Base-by-base conservation (phyloP, 2,113 vertebrate species). In the Catharus minimus region DNA sequence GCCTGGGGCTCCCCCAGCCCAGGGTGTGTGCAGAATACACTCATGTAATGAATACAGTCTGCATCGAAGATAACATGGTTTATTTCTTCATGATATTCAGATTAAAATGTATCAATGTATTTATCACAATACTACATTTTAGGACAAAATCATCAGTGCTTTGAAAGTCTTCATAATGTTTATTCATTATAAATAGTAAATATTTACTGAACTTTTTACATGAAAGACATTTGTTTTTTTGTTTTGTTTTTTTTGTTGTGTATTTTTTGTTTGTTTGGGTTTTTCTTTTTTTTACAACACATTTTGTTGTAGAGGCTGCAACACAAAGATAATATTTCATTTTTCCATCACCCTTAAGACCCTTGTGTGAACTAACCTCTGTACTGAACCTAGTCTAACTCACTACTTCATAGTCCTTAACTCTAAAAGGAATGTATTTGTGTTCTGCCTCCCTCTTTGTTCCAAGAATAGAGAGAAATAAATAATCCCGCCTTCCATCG, bases 181-280 rank as follows among this genome's bases (percentile, higher is more conserved):
- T 98, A 98, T 99, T 99, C 97, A 98, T 98, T 98, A 99, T 99
- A 99, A 99, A 99, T 99, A 99, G 98, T 97, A 98, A 98, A 98
- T 98, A 98, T 98, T 98, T 99, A 99, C 98, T 97, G 98, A 96
- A 97, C 95, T 98, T 98, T 98, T 98, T 97, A 98, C 98, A 99
- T 97, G 98, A 98, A 98, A 98, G 98, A 98, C 97, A 41, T 97
- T 97, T 86, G 15, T 26, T 74, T 79, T 50, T 66, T 50, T 9
- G 17, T 27, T 95, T 97, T 95, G 93, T 97, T 96, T 92, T 96
- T 52, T 30, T 23, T 36, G 30, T 20, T 28, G 47, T 49, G 12
- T 96, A 28, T 49, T 36, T 13, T 12, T 91, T 11, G 6, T n/a
- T 26, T 62, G 13, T 13, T 21, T 32, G 32, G 20, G 3, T 10